These are phyloP conservation scores for Stenolophus ochropezus DNA, from an alignment of 2,888 invertebrate genomes.

Conservation along the genomic window DNA sequence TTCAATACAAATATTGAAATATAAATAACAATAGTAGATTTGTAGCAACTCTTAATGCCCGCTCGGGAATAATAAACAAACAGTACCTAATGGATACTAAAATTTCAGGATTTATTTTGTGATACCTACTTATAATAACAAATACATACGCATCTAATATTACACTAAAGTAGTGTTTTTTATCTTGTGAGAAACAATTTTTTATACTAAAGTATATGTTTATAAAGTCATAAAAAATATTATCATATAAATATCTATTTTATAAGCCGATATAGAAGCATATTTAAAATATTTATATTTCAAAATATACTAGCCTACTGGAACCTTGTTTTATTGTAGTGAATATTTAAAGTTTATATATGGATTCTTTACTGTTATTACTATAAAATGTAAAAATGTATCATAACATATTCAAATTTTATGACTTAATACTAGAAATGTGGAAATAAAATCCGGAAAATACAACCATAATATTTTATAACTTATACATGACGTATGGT, in stretches of 20 bases:
- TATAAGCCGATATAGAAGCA: not conserved
- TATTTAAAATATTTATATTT: not conserved
- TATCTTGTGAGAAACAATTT: too few species aligned
- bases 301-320: not conserved
- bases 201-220: not conserved
- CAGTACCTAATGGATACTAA: too few species aligned
- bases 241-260: not conserved
- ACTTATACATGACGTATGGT: too few species aligned
- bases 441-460: not conserved
- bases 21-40: too few species aligned
- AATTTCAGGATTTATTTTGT: too few species aligned
- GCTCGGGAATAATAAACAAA: too few species aligned
- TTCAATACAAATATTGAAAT: too few species aligned
- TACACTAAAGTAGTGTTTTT: too few species aligned
- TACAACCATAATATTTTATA: too few species aligned
- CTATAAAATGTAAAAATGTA: not conserved
- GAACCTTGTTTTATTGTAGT: not conserved
- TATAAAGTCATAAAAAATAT: not conserved
- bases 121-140: too few species aligned
- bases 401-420: not conserved
- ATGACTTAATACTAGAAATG: not conserved
- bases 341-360: not conserved
- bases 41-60: too few species aligned
- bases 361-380: not conserved
- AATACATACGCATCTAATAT: too few species aligned